Evolutionary conservation across 2,797 vertebrate genomes (phyloP).

Genomic region (Mus minutoides): DNA sequence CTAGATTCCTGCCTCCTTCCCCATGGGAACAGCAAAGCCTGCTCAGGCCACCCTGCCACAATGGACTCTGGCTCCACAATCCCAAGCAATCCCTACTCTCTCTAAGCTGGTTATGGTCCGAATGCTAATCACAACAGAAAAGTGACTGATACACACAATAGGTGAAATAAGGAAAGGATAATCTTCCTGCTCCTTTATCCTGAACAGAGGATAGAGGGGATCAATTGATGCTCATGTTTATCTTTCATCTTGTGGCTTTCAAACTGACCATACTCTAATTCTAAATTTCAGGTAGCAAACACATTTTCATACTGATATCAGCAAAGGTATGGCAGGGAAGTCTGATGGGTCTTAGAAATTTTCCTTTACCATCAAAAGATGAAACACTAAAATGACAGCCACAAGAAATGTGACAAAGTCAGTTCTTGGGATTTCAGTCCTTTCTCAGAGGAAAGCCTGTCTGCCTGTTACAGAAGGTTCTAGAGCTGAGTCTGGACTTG

Average conservation of each 20-base stretch:
- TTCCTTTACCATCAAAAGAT: conserved; percentile 46
- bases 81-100: not conserved
- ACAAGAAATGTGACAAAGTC: not conserved
- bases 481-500: not conserved
- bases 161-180: not conserved
- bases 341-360: not conserved
- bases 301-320: conserved; percentile 27
- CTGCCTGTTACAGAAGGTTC: not conserved
- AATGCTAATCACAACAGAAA: not conserved
- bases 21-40: not conserved
- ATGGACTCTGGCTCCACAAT: not conserved
- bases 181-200: not conserved
- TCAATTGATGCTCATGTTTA: not conserved
- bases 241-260: not conserved
- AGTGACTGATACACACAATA: not conserved
- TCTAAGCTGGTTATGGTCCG: not conserved
- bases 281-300: not conserved
- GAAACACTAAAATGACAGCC: conserved; percentile 38
- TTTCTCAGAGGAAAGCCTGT: conserved; percentile 5
- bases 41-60: too few species aligned
- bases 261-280: conserved; percentile 42
- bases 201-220: not conserved
- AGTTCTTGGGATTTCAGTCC: not conserved
- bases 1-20: not conserved
- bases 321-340: not conserved